phyloP scores from a whole-genome alignment of 2,888 invertebrate species.

The Epistrophe grossulariae region DNA sequence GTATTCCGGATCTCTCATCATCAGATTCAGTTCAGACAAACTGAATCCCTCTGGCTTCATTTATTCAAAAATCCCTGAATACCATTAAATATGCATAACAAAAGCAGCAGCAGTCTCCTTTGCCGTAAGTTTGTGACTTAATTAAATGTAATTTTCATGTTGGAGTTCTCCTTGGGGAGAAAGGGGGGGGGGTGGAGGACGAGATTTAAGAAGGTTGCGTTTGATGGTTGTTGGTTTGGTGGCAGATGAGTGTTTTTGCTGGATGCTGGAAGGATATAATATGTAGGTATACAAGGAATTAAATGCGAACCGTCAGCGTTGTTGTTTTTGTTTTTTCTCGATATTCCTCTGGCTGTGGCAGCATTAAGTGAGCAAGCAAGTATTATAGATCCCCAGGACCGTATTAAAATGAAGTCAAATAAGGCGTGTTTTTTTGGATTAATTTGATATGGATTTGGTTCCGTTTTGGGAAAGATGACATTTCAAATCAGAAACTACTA shows the following conservation, averaged over 20 bases:
- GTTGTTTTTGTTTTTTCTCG: neutral
- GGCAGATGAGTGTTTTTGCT: constrained; percentile 5
- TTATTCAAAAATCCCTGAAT: constrained; percentile 72
- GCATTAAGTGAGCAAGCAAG: neutral
- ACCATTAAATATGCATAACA: constrained; percentile 75
- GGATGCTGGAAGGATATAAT: constrained; percentile 34
- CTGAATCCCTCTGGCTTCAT: constrained; percentile 45
- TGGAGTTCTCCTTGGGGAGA: constrained; percentile 19
- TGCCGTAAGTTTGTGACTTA: constrained; percentile 73
- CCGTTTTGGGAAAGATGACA: constrained; percentile 4
- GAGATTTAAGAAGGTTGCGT: constrained; percentile 26
- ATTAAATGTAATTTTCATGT: constrained; percentile 76
- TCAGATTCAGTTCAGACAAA: neutral
- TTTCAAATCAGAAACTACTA: neutral
- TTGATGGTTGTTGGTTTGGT: constrained; percentile 6
- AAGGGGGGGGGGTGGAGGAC: neutral
- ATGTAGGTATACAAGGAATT: constrained; percentile 51
- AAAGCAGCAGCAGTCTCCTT: constrained; percentile 63
- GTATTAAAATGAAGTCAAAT: constrained; percentile 18
- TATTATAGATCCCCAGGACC: constrained; percentile 1
- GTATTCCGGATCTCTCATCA: constrained; percentile 28
- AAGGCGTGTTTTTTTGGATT: constrained; percentile 10
- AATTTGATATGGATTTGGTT: neutral
- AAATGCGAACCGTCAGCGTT: constrained; percentile 57
- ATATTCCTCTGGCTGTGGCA: neutral